Conservation (phyloP, 2,113 vertebrate genomes). For the Bungarus multicinctus region DNA sequence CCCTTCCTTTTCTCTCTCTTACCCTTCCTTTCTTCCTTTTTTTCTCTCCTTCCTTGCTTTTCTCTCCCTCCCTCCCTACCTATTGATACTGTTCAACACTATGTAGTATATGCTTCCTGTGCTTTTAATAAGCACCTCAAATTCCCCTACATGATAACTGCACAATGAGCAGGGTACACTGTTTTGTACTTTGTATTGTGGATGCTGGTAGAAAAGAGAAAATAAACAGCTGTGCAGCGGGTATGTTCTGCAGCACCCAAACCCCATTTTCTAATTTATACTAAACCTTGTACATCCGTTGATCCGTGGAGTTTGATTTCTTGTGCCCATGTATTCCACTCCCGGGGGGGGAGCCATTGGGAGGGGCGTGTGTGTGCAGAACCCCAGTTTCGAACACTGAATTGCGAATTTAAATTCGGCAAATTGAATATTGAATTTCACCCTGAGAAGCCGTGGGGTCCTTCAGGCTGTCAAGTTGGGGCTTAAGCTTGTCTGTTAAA, state of each 20-base stretch:
- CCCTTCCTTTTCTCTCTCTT: too few relatives aligned
- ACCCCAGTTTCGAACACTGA: background rate
- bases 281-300: background rate
- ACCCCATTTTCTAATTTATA: background rate
- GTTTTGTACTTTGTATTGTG: background rate
- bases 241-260: background rate
- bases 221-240: background rate
- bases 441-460: background rate
- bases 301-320: background rate
- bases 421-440: constrained; percentile 36
- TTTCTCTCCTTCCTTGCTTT: too few relatives aligned
- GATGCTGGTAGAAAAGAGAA: background rate
- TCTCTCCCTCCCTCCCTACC: too few relatives aligned
- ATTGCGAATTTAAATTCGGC: background rate
- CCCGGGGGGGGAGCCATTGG: background rate
- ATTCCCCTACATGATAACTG: background rate
- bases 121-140: background rate
- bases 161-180: background rate
- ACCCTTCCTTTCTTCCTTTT: too few relatives aligned
- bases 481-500: constrained; percentile 10
- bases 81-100: background rate
- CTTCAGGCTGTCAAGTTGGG: background rate
- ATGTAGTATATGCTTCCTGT: background rate
- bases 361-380: background rate
- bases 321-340: background rate